Evolutionary conservation across 2,797 vertebrate genomes (phyloP).

Genomic region (Periparus ater): DNA sequence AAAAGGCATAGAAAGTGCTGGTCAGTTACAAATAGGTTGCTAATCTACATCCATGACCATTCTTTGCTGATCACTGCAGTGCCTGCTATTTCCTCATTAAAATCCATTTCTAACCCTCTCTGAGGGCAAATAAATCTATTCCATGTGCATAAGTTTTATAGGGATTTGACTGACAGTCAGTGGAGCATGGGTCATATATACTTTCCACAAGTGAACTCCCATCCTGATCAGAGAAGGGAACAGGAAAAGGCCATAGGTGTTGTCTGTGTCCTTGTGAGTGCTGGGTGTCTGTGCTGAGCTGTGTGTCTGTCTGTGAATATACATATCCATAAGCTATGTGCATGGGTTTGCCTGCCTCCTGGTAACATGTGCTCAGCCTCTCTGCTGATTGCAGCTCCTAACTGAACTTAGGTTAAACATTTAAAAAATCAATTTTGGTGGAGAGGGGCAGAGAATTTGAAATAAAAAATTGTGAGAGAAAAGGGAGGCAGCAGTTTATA

Average conservation of each 20-base stretch:
- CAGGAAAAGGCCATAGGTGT: rapidly evolving
- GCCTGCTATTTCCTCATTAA: neutral
- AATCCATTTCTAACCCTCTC: neutral
- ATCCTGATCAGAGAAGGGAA: neutral
- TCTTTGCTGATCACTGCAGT: neutral
- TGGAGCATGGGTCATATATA: too few species aligned
- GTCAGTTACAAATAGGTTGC: neutral
- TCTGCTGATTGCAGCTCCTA: neutral
- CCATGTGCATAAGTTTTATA: rapidly evolving
- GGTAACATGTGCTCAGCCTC: neutral
- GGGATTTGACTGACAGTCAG: neutral
- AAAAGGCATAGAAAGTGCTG: neutral
- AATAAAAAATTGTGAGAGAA: neutral
- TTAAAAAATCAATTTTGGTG: neutral
- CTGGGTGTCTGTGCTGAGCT: neutral
- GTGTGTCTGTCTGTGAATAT: neutral
- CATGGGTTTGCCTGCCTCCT: neutral
- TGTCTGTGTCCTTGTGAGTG: neutral
- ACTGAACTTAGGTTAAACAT: neutral
- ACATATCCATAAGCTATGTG: too few species aligned
- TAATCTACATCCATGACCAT: neutral
- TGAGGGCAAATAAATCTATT: neutral
- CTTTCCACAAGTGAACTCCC: too few species aligned
- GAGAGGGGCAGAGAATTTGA: neutral
- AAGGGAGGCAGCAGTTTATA: neutral